Conservation (phyloP, 2,888 invertebrate species). For the Platynereis dumerilii region DNA sequence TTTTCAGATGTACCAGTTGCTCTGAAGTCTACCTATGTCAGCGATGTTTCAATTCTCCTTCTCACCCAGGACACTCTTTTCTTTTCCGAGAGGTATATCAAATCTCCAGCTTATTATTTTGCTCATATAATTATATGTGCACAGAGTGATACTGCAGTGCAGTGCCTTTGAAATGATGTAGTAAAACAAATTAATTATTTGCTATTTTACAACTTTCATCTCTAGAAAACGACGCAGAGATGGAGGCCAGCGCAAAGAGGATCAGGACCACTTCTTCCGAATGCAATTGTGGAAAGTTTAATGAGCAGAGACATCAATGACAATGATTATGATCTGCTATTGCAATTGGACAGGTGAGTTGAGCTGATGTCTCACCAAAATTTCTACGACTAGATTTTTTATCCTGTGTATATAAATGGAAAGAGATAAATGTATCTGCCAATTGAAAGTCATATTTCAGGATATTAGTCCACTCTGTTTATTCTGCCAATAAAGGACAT, state of each 20-base stretch:
- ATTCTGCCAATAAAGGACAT: too few species aligned
- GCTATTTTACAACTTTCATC: not conserved
- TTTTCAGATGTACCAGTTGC: slow-evolving; percentile 57
- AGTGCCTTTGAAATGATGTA: too few species aligned
- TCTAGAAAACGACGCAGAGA: slow-evolving; percentile 56
- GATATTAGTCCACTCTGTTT: too few species aligned
- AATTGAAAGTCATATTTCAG: too few species aligned
- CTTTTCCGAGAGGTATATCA: slow-evolving; percentile 59
- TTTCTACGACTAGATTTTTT: too few species aligned
- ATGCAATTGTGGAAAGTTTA: slow-evolving; percentile 54
- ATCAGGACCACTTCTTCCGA: slow-evolving; percentile 53
- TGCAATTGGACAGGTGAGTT: slow-evolving; percentile 61
- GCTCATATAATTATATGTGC: too few species aligned
- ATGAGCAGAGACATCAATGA: slow-evolving; percentile 57
- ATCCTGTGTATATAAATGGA: too few species aligned
- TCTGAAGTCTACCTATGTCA: slow-evolving; percentile 58
- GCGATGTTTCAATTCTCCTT: slow-evolving; percentile 59
- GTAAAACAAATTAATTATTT: too few species aligned
- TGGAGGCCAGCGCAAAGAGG: slow-evolving; percentile 56
- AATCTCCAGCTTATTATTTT: too few species aligned
- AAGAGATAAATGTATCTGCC: too few species aligned
- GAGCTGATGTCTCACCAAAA: too few species aligned
- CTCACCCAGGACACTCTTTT: slow-evolving; percentile 59
- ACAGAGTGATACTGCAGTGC: too few species aligned
- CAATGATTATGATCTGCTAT: slow-evolving; percentile 61